Conservation (phyloP, 2,797 vertebrate species). For the Gymnoscopelus microlampas region DNA sequence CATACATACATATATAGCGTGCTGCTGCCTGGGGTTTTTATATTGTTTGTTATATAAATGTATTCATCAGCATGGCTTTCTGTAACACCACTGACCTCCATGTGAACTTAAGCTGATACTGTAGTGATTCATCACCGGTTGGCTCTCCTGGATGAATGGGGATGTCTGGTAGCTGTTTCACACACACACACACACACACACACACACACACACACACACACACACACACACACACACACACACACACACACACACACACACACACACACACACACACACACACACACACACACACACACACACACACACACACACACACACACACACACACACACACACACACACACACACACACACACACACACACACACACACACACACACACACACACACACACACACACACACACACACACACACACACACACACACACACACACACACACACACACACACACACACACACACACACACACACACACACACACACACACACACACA, state of each 20-base stretch:
- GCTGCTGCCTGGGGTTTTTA: too few species aligned
- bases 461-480: not conserved
- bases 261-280: not conserved
- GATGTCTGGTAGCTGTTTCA: not conserved
- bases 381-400: not conserved
- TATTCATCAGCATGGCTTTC: slow-evolving; percentile 15
- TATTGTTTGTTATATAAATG: not conserved
- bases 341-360: too few species aligned
- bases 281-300: too few species aligned
- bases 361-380: not conserved
- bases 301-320: too few species aligned
- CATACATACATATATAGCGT: too few species aligned
- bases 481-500: not conserved
- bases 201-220: not conserved
- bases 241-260: slow-evolving; percentile 4
- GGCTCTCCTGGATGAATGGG: not conserved
- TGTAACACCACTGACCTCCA: slow-evolving; percentile 29
- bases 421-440: slow-evolving; percentile 4
- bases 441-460: slow-evolving; percentile 3
- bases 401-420: not conserved
- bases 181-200: not conserved
- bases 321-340: too few species aligned
- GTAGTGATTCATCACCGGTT: slow-evolving; percentile 15
- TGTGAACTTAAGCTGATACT: slow-evolving; percentile 34
- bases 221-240: slow-evolving; percentile 1